These are phyloP conservation scores for Psammodynastes pulverulentus DNA, from an alignment of 2,113 vertebrate species.

Conservation along the genomic window DNA sequence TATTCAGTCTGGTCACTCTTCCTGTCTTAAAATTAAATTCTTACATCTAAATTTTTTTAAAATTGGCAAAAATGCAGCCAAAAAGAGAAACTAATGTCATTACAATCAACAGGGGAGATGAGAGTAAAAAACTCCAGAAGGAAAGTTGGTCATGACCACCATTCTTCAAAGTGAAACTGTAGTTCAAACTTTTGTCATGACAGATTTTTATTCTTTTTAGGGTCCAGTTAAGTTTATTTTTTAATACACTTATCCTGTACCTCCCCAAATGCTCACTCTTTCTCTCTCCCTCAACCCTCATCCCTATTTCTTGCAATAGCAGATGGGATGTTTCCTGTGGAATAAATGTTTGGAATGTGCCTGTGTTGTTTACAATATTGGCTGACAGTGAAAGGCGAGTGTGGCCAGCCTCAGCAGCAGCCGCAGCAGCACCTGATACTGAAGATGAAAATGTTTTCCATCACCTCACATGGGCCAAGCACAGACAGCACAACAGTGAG, in stretches of 20 bases:
- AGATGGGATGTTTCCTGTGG: slow-evolving; percentile 67
- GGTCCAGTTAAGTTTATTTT: not conserved
- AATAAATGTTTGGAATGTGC: slow-evolving; percentile 70
- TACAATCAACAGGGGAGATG: not conserved
- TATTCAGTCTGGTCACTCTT: not conserved
- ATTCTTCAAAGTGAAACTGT: not conserved
- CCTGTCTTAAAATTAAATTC: not conserved
- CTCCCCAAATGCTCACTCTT: not conserved
- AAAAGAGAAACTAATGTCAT: not conserved
- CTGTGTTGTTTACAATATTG: slow-evolving; percentile 69
- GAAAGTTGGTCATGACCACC: not conserved
- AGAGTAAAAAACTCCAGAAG: not conserved
- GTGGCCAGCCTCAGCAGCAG: slow-evolving; percentile 45
- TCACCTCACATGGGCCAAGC: slow-evolving; percentile 45
- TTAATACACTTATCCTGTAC: slow-evolving; percentile 32
- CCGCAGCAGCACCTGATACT: slow-evolving; percentile 59
- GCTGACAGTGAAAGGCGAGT: slow-evolving; percentile 56
- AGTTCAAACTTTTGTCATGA: not conserved
- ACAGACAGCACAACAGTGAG: not conserved
- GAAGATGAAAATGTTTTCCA: slow-evolving; percentile 60
- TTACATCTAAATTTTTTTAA: not conserved
- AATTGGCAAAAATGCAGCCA: not conserved
- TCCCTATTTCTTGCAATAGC: slow-evolving; percentile 45
- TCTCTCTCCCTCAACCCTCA: slow-evolving; percentile 22
- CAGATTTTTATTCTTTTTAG: not conserved